Evolutionary conservation across 2,888 invertebrate species (phyloP), one percentile per base, ranked within the genome.

Genomic region (Ceraclea dissimilis): DNA sequence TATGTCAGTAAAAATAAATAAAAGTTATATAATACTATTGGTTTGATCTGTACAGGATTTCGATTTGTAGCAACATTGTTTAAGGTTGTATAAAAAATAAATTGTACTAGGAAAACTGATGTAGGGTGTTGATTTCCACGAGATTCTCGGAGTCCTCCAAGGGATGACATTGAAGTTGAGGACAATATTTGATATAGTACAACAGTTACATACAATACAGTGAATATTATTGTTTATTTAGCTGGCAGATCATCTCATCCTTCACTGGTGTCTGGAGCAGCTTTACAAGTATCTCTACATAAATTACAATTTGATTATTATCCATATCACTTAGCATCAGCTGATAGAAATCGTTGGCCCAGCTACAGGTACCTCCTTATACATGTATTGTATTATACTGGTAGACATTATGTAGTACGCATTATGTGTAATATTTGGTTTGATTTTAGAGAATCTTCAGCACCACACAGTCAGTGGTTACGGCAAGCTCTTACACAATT

Each of bases 311-410:
- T 96, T 1, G 97, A 99, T 71, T 88, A 91, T 67, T 99, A 98
- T 76, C 98, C 99, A 0, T 97, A 94, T 75, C 96, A 98, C 73
- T 81, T 92, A 67, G 94, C 95, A 26, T 84, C 89, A 66, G 87
- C 89, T 31, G 90, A 91, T 69, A 79, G 96, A 57, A 83, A 87
- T 63, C 90, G 93, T 70, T 97, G 97, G 97, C 83, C 91, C 39
- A 86, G 88, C 60, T 85, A 83, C 62, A 76, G 77, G 78, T 77
- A 52, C 31, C 2, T 26, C n/a, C 19, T 18, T 48, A 31, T 31
- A n/a, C n/a, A n/a, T n/a, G n/a, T n/a, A n/a, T n/a, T n/a, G n/a
- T n/a, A n/a, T n/a, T n/a, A n/a, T n/a, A n/a, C n/a, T n/a, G n/a
- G n/a, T n/a, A 11, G 11, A 11, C 33, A 11, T 11, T 33, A 11